Base-by-base conservation (phyloP, 2,888 invertebrate genomes). In the Rhyacophila evoluta region DNA sequence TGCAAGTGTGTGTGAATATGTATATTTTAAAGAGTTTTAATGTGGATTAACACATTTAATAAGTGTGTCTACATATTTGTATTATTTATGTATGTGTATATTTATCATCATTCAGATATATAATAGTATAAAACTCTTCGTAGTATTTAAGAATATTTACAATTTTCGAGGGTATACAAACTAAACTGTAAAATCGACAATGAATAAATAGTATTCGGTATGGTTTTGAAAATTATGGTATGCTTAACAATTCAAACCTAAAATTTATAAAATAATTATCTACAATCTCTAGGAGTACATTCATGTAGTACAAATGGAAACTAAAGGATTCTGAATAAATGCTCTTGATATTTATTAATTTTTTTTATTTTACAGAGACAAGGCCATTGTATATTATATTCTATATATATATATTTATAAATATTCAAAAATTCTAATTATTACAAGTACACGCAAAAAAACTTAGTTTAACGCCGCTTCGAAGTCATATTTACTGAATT, bases 71-170 rank as follows among this genome's bases (percentile, higher is more conserved):
- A 39, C 39, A 39, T 39, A 39, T 39, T 39, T 39, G n/a, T 12
- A 68, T 39, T 39, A 12, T 39, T 39, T 39, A 36, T 72, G 15
- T 11, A 75, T 19, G 69, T 68, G 38, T 38, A 39, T 39, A 39
- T 39, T 39, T 39, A 39, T 39, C 39, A 39, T 39, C 39, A 39
- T 39, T 39, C 39, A 39, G 39, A 39, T 39, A 71, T 77, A 41
- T 72, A 77, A 77, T 67, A 79, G 79, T 79, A 79, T 73, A 79
- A 79, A 79, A 79, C 72, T 76, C 72, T 15, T 74, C 69, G 72
- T 72, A 72, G 67, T 79, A 72, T 71, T 70, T 39, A 41, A 79
- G 68, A 76, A 67, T 79, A 79, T 79, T 79, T 79, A 79, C 79
- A 79, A 36, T 15, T 79, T 39, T 75, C 79, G 79, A 79, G 70